phyloP scores from a whole-genome alignment of 2,797 vertebrate genomes.

The Tympanoctomys barrerae region DNA sequence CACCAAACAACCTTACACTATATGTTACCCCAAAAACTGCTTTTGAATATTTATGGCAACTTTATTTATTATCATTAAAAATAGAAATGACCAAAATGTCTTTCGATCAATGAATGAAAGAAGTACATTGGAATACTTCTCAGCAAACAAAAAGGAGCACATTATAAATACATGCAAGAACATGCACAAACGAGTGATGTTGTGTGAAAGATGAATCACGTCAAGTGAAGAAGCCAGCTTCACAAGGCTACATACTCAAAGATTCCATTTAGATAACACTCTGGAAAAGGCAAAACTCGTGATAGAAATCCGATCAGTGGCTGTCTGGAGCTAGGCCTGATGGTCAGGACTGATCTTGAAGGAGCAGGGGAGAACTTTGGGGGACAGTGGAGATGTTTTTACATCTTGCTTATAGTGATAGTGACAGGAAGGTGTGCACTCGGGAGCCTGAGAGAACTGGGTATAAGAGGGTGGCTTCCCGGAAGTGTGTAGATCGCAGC shows the following conservation, averaged over 20 bases:
- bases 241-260: background rate
- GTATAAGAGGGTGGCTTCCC: background rate
- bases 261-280: background rate
- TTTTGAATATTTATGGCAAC: background rate
- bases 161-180: accelerated
- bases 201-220: background rate
- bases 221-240: conserved; percentile 1
- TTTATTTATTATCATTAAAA: conserved; percentile 31
- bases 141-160: background rate
- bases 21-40: background rate
- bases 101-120: background rate
- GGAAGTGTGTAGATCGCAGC: background rate
- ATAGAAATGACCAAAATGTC: conserved; percentile 7
- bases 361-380: background rate
- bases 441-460: background rate
- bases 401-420: background rate
- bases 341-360: background rate
- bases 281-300: background rate
- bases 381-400: background rate
- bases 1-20: background rate
- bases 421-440: background rate
- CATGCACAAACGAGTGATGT: background rate
- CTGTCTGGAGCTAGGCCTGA: background rate
- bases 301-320: background rate
- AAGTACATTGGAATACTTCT: background rate